Evolutionary conservation across 2,113 vertebrate genomes (phyloP).

Genomic region (Malaclemys terrapin): DNA sequence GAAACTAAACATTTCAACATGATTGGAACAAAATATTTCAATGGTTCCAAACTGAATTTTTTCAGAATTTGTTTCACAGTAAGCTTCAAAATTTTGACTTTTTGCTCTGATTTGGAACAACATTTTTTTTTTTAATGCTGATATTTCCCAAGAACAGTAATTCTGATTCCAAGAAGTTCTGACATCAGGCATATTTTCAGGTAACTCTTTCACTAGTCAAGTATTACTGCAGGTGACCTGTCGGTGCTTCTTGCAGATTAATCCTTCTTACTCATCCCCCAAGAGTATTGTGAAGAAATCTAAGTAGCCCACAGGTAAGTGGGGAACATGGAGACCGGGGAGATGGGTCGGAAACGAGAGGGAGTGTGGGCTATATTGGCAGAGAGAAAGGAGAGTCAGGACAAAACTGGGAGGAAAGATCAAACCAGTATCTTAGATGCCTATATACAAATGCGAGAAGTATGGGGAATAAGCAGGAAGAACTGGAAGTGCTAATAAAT

Average conservation of each 20-base stretch:
- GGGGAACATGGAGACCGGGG: too few species aligned
- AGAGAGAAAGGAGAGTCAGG: too few species aligned
- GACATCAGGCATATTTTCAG: slow-evolving; percentile 8
- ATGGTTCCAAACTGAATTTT: neutral
- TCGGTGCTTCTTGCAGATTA: neutral
- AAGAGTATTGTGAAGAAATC: neutral
- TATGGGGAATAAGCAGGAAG: too few species aligned
- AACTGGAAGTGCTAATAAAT: too few species aligned
- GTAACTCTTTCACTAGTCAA: neutral
- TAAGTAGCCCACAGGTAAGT: too few species aligned
- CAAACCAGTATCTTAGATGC: too few species aligned
- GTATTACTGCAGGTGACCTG: neutral
- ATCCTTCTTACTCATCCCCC: neutral
- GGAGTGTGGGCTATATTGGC: too few species aligned
- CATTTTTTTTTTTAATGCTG: neutral
- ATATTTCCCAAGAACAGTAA: neutral
- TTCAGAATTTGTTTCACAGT: neutral
- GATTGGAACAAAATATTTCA: neutral
- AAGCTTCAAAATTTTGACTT: neutral
- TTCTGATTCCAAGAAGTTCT: neutral
- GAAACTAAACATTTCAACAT: neutral
- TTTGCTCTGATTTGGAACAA: neutral
- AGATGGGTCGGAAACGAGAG: too few species aligned
- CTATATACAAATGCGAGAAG: too few species aligned
- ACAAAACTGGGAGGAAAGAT: too few species aligned